phyloP scores from a whole-genome alignment of 2,888 invertebrate genomes.

The Agonopterix subpropinquella region DNA sequence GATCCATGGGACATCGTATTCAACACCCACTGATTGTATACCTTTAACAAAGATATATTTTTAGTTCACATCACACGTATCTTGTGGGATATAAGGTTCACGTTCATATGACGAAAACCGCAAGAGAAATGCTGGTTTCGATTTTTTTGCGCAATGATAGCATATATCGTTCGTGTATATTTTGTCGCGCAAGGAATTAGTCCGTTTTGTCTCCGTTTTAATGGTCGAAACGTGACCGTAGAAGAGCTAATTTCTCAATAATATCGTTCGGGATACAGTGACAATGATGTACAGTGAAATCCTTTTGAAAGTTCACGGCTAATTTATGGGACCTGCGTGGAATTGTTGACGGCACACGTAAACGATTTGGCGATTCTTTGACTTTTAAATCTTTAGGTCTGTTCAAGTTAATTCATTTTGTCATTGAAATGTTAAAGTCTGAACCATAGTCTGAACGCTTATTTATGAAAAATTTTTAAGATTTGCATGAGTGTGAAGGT shows the following conservation, averaged over 20 bases:
- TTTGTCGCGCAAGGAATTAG: conserved; percentile 66
- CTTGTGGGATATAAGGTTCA: not conserved
- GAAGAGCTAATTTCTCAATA: conserved; percentile 61
- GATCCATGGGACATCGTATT: conserved; percentile 58
- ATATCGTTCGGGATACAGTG: conserved; percentile 56
- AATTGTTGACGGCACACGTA: conserved; percentile 28
- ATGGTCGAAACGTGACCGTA: conserved; percentile 70
- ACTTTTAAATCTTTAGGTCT: not conserved
- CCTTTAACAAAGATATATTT: conserved; percentile 20
- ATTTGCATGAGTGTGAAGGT: too few relatives aligned
- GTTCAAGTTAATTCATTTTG: too few relatives aligned
- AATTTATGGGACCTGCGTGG: conserved; percentile 46
- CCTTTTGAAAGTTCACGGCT: conserved; percentile 41
- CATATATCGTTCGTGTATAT: conserved; percentile 61
- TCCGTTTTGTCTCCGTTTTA: conserved; percentile 68
- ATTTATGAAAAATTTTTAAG: too few relatives aligned
- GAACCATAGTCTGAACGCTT: too few relatives aligned
- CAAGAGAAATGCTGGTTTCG: conserved; percentile 13
- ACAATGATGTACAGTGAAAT: conserved; percentile 55
- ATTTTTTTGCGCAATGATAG: conserved; percentile 73
- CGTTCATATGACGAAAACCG: not conserved
- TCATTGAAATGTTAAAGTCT: too few relatives aligned
- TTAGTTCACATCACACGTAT: not conserved
- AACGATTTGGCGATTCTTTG: conserved; percentile 18
- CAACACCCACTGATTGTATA: conserved; percentile 36